Conservation (phyloP, 2,888 invertebrate genomes). For the Polydrusus cervinus region DNA sequence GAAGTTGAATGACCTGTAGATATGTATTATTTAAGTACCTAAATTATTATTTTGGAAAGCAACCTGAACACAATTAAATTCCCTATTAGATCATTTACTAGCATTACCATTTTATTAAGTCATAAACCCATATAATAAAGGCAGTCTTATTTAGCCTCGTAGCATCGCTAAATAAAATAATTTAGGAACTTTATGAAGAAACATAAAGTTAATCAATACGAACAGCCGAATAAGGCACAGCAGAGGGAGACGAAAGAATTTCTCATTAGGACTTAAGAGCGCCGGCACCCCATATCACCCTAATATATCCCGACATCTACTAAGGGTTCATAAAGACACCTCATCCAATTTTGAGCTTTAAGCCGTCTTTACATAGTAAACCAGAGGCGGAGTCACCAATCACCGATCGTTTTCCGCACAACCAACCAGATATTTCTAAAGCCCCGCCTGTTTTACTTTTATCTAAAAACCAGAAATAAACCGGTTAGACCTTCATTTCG, state of each 20-base stretch:
- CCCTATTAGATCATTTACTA: slow-evolving; percentile 1
- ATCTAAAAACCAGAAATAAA: slow-evolving; percentile 49
- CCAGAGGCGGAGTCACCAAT: slow-evolving; percentile 64
- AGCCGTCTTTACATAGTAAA: slow-evolving; percentile 55
- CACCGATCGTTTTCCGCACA: slow-evolving; percentile 65
- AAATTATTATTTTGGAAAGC: not conserved
- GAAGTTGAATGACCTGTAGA: too few species aligned
- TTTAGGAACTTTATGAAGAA: slow-evolving; percentile 45
- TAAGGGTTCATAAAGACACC: slow-evolving; percentile 68
- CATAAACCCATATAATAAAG: slow-evolving; percentile 35
- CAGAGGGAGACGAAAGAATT: slow-evolving; percentile 48
- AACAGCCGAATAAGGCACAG: slow-evolving; percentile 45
- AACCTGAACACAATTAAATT: not conserved
- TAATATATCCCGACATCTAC: slow-evolving; percentile 69
- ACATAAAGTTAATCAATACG: slow-evolving; percentile 54
- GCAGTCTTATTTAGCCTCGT: slow-evolving; percentile 31
- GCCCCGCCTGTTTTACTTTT: slow-evolving; percentile 59
- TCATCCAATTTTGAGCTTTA: slow-evolving; percentile 62
- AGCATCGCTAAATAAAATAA: slow-evolving; percentile 46
- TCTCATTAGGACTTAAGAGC: slow-evolving; percentile 54
- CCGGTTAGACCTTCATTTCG: slow-evolving; percentile 39
- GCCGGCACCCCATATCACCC: slow-evolving; percentile 56
- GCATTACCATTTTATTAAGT: slow-evolving; percentile 28
- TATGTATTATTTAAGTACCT: too few species aligned
- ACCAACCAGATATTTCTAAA: slow-evolving; percentile 64